Evolutionary conservation across 2,113 vertebrate species (phyloP), one percentile per base, ranked within the genome.

Genomic region (Charina bottae): DNA sequence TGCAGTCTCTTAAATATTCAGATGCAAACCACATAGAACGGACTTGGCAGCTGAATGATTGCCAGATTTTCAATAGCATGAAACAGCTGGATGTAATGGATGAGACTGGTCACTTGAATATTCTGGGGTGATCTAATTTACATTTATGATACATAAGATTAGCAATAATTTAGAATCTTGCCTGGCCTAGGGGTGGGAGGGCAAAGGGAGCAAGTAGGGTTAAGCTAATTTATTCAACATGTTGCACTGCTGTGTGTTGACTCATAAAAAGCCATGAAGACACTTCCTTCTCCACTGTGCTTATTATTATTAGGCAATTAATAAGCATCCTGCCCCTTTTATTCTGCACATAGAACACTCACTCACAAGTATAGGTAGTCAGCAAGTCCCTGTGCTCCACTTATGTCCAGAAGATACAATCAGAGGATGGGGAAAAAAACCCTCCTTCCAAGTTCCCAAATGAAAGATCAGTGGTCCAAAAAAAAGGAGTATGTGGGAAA

Each of bases 61-160:
- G 68, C 88, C 95, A 93, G 94, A 85, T 95, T 94, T 93, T 92
- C 94, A 93, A 91, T 93, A 94, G 93, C 93, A 97, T 94, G 95
- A 97, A 95, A 92, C 93, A 96, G 92, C 95, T 93, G 92, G 92
- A 93, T 89, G 90, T 93, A 96, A 59, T 88, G 88, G 95, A 96
- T 96, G 96, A 95, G 92, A 86, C 72, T 90, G 93, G 93, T 95
- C 86, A 93, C 88, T 94, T 95, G 94, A 94, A 94, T 96, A 95
- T 94, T 93, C 93, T 88, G 0, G 88, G 60, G 60, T 86, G 93
- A 94, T 92, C 92, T 95, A 91, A 93, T 93, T 96, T 96, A 94
- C 95, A 95, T 91, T 95, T 0, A 0, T 89, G 90, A 87, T 0
- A 2, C 89, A 19, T 90, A 96, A 95, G 56, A 86, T 95, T 89